A percentile compares a stretch with the other conserved stretches of the same genome.
phyloP scores from a whole-genome alignment of 2,113 vertebrate genomes.

The Carettochelys insculpta region DNA sequence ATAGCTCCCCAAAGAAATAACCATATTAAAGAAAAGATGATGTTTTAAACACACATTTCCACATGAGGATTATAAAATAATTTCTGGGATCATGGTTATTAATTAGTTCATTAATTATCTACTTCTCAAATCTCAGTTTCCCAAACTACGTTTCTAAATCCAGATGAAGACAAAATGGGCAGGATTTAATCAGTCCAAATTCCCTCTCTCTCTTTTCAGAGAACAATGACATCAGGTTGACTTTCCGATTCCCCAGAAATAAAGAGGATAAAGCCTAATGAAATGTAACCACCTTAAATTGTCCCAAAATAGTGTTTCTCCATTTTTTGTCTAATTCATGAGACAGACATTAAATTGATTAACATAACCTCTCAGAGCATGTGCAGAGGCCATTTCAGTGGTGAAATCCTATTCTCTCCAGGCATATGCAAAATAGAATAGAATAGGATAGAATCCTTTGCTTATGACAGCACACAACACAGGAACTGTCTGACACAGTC shows the following conservation, averaged over 20 bases:
- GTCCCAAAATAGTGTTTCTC: not conserved
- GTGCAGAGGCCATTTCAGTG: not conserved
- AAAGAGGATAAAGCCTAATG: not conserved
- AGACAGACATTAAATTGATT: not conserved
- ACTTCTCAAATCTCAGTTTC: not conserved
- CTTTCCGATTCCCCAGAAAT: not conserved
- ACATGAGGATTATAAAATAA: not conserved
- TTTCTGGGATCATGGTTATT: not conserved
- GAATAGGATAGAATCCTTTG: not conserved
- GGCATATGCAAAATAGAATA: too few species aligned
- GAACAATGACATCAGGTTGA: not conserved
- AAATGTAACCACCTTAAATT: not conserved
- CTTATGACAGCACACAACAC: not conserved
- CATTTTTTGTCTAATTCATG: not conserved
- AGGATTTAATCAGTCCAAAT: not conserved
- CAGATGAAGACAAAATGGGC: not conserved
- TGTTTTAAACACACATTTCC: not conserved
- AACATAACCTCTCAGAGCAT: not conserved
- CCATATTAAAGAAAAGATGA: not conserved
- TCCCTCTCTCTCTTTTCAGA: accelerated
- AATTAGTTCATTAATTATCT: not conserved
- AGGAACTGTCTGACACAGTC: not conserved
- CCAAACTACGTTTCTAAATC: not conserved
- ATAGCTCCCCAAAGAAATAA: not conserved
- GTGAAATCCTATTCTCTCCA: not conserved